Conservation (phyloP, 2,113 vertebrate genomes). For the Catharus fuscescens region DNA sequence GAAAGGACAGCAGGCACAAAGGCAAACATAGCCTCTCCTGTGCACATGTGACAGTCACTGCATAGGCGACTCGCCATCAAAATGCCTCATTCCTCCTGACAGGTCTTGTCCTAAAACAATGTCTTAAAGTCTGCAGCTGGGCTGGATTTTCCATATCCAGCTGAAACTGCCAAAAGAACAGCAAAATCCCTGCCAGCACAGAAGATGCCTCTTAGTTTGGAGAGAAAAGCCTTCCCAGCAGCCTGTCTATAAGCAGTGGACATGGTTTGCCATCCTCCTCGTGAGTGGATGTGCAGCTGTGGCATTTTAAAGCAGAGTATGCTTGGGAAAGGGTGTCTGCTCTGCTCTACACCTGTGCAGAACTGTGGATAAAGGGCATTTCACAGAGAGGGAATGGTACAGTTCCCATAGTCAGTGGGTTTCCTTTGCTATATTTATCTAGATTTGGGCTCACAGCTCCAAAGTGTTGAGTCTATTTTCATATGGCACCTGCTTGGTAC, state of each 20-base stretch:
- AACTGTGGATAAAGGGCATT: neutral
- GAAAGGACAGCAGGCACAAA: conserved; percentile 43
- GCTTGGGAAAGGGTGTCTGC: neutral
- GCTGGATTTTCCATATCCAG: neutral
- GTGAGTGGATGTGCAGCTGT: neutral
- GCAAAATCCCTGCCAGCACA: conserved; percentile 7
- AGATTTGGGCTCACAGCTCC: neutral
- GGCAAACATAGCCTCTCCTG: conserved; percentile 46
- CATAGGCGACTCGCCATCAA: neutral
- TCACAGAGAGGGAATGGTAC: neutral
- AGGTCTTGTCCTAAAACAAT: conserved; percentile 16
- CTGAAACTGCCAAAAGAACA: conserved; percentile 17
- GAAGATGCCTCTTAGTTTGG: neutral
- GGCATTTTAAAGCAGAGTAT: neutral
- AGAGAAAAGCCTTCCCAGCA: neutral
- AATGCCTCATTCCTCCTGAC: conserved; percentile 39
- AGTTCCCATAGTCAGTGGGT: neutral
- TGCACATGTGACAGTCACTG: conserved; percentile 1
- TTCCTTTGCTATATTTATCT: neutral
- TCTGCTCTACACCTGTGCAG: neutral
- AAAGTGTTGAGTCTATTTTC: neutral
- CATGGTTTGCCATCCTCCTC: neutral
- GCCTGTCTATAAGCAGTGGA: neutral
- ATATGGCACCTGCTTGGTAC: neutral
- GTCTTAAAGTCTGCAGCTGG: conserved; percentile 13